Base-by-base conservation (phyloP, 2,888 invertebrate genomes). In the Drosophila limbata region DNA sequence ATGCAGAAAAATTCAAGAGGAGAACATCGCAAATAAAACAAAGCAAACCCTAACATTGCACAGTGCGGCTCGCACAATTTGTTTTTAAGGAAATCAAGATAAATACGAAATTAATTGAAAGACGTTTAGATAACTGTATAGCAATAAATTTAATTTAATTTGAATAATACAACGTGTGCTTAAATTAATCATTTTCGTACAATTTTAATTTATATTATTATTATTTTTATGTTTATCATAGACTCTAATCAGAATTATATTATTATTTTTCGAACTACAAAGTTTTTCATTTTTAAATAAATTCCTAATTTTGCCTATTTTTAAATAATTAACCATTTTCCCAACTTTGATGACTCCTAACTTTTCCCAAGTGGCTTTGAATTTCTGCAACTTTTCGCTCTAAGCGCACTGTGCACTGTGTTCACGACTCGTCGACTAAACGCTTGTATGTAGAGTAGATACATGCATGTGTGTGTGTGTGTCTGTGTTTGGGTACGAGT, bases 21-120 rank as follows among this genome's bases (percentile, higher is more conserved):
- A 72, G 80, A 73, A 70, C 66, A 73, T 80, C 62, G 61, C 79
- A 76, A 76, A 76, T 79, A 76, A 76, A 74, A 79, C 75, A 76
- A 76, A 76, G 79, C 69, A 74, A 69, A 68, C 63, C 79, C 75
- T 69, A 68, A 60, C 79, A 42, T 48, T 17, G 48, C 64, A 64
- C 64, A 64, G 42, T 42, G 64, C 42, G 2, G 8, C 21, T 21
- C 15, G 21, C 1, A 11, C n/a, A 1, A 37, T 59, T 47, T 31
- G 21, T 17, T 11, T 40, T 15, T 11, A 2, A 17, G 19, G 4
- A 31, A 55, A 55, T 5, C n/a, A 19, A 5, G n/a, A 33, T 13
- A 8, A 6, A 17, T 37, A 4, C 3, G 44, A 45, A 25, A n/a
- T 19, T 3, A 25, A 25, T 45, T 15, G 37, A 25, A 45, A 28